Evolutionary conservation across 2,113 vertebrate genomes (phyloP).

Genomic region (Synodontis membranacea): DNA sequence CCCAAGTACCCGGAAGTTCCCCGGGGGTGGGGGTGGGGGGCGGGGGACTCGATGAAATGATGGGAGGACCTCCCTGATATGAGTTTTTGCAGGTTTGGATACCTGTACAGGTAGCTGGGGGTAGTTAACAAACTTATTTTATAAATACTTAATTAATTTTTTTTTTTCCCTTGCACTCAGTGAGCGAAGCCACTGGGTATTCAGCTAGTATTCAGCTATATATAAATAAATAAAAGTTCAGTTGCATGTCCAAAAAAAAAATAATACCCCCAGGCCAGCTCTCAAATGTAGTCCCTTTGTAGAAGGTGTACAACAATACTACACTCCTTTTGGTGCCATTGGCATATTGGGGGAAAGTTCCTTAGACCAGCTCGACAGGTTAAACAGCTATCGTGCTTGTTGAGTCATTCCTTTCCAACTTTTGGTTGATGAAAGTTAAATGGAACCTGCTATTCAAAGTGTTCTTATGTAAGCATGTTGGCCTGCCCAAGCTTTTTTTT

Average conservation of each 20-base stretch:
- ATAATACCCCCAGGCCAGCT: not conserved
- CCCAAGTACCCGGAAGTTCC: too few relatives aligned
- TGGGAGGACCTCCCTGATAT: too few relatives aligned
- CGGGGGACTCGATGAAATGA: too few relatives aligned
- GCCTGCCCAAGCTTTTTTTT: not conserved
- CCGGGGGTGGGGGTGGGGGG: too few relatives aligned
- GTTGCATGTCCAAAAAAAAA: not conserved
- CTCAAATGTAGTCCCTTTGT: not conserved
- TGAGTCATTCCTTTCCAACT: not conserved
- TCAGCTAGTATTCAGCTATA: too few relatives aligned
- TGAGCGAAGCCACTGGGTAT: too few relatives aligned
- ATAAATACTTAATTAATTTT: too few relatives aligned
- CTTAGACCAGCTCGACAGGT: constrained; percentile 6
- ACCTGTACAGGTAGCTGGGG: too few relatives aligned
- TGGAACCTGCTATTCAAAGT: not conserved
- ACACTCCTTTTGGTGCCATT: not conserved
- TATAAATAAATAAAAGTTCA: too few relatives aligned
- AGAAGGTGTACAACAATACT: not conserved
- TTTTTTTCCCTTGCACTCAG: too few relatives aligned
- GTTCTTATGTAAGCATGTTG: not conserved
- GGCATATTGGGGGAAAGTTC: not conserved
- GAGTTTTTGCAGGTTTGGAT: too few relatives aligned
- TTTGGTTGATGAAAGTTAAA: not conserved
- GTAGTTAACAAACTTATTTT: too few relatives aligned
- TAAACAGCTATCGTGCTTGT: not conserved